Percentiles rank a stretch among this genome's conserved stretches.
Conservation (phyloP, 2,113 vertebrate genomes). For the Oriolus oriolus region DNA sequence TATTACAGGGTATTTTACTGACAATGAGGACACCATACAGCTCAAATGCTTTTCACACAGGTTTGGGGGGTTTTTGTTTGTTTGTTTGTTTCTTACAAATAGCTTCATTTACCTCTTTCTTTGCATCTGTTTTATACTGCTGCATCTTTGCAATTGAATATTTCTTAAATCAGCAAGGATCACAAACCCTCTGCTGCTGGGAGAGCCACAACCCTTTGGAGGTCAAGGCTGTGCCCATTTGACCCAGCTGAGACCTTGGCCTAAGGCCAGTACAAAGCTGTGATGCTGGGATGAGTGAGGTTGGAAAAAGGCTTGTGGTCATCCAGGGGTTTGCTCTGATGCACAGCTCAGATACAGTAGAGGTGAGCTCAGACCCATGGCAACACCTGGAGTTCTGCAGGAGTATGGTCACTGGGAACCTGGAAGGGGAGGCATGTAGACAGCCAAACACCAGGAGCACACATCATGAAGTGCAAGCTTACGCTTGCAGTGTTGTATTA, state of each 20-base stretch:
- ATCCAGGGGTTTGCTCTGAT: not conserved
- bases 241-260: not conserved
- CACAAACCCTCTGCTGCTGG: not conserved
- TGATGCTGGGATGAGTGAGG: not conserved
- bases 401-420: not conserved
- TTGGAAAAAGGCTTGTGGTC: not conserved
- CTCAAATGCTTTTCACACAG: not conserved
- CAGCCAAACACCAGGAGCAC: not conserved
- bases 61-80: not conserved
- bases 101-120: not conserved
- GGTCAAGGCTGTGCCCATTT: not conserved
- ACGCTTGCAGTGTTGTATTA: too few relatives aligned
- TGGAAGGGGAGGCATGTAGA: not conserved
- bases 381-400: not conserved
- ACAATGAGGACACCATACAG: not conserved
- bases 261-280: not conserved
- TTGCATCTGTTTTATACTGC: not conserved
- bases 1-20: not conserved
- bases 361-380: not conserved
- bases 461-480: accelerated
- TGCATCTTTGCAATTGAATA: not conserved
- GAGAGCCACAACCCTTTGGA: not conserved
- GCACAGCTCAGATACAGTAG: not conserved
- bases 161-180: not conserved
- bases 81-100: not conserved